Base-by-base conservation (phyloP, 1,140 invertebrate species). In the Drosophila setifemur region DNA sequence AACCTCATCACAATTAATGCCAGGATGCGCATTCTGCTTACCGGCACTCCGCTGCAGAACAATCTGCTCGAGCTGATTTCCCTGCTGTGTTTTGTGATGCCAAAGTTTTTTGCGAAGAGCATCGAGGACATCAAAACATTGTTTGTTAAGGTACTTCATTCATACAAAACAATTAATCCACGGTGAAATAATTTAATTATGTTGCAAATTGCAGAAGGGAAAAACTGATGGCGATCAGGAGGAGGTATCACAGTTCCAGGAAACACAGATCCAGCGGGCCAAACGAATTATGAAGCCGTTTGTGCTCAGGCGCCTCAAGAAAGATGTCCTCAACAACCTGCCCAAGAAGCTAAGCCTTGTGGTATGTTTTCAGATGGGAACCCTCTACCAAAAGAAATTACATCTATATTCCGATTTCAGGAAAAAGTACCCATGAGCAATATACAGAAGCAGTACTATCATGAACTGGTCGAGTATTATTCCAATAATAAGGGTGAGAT, bases 241-340 rank as follows among this genome's bases (percentile, higher is more conserved):
- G 8, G 93, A 93, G 25, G 90, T 93, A 18, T 94, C 95, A n/a
- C 90, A 93, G 9, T 98, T 97, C 91, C 97, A 98, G 88, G 93
- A 94, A 77, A 95, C 97, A 53, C 95, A 97, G 91, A 95, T 98
- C 12, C 94, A 94, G 44, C 96, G 98, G 86, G 98, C 98, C 0
- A 98, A 99, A 88, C 91, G 95, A 55, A 98, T 99, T 63, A 98
- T 99, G 96, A 96, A 96, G 86, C 98, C 98, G 0, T 99, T 99
- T 91, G 94, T 99, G 5, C 91, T 99, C 18, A 91, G 98, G n/a
- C 92, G 98, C 55, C 91, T 99, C 3, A 99, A 99, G 90, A 89
- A 92, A 18, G 94, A 97, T 74, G 98, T 99, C 0, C 92, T 99
- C 0, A 92, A 93, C 42, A 95, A 96, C 90, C 89, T 96, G 70